Percentiles rank a stretch among this genome's conserved stretches.
These are phyloP conservation scores for Mamestra brassicae DNA, from an alignment of 2,888 invertebrate species.

Conservation along the genomic window DNA sequence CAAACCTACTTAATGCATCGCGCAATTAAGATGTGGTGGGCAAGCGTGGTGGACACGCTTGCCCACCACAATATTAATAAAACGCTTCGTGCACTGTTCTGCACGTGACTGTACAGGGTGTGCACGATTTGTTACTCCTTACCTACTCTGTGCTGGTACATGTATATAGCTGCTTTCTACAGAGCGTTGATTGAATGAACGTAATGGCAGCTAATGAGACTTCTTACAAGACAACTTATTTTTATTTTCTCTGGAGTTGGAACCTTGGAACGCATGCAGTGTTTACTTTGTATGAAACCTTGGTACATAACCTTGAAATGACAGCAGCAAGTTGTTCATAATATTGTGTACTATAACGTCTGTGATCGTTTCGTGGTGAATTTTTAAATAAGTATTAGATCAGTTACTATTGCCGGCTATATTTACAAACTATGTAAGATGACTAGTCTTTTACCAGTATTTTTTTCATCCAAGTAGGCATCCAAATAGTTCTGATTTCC, in stretches of 20 bases:
- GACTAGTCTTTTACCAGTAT: background rate
- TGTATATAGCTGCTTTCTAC: conserved; percentile 36
- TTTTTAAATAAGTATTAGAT: background rate
- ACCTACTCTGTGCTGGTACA: conserved; percentile 10
- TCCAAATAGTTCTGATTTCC: background rate
- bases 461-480: background rate
- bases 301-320: background rate
- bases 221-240: conserved; percentile 36
- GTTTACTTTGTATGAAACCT: background rate
- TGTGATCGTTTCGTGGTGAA: background rate
- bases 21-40: background rate
- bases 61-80: conserved; percentile 1
- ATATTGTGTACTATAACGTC: background rate
- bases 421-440: background rate
- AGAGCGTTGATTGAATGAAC: conserved; percentile 55
- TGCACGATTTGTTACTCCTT: conserved; percentile 42
- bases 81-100: background rate
- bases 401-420: background rate
- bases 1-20: background rate
- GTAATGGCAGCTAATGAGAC: conserved; percentile 50
- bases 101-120: conserved; percentile 42
- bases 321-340: background rate
- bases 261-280: conserved; percentile 9
- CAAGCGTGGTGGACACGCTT: too few species aligned
- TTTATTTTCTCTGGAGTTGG: conserved; percentile 37